Conservation (phyloP, 2,113 vertebrate genomes). For the Rhodinocichla rosea region DNA sequence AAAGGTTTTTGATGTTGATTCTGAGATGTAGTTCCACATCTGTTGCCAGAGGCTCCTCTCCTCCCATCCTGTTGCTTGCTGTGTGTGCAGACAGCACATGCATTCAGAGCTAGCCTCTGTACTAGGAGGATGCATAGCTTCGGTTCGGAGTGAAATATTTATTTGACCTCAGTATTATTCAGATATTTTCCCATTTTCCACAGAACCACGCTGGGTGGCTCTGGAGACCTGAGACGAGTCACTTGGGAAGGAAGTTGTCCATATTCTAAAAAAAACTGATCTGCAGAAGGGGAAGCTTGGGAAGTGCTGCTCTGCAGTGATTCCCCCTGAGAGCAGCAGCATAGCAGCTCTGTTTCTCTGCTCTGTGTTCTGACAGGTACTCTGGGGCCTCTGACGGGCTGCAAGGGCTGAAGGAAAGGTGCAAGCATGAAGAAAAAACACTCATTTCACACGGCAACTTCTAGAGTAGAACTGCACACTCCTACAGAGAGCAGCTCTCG, state of each 20-base stretch:
- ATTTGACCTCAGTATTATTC: background rate
- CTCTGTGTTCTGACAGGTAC: background rate
- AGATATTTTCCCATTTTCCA: background rate
- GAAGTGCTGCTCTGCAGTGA: background rate
- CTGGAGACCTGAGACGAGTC: background rate
- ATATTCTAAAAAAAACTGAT: background rate
- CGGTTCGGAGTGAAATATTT: background rate
- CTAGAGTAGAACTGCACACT: background rate
- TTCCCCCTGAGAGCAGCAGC: background rate
- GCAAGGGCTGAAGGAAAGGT: background rate
- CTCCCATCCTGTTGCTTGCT: background rate
- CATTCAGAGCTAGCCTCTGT: background rate
- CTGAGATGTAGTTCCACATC: background rate
- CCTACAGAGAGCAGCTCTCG: rapidly evolving
- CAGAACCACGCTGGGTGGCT: background rate
- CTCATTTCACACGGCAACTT: background rate
- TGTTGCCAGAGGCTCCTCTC: background rate
- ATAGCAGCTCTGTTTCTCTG: background rate
- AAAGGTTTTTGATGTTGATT: background rate
- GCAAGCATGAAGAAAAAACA: background rate
- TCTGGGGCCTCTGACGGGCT: background rate
- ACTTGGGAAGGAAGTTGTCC: background rate
- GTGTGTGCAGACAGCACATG: rapidly evolving
- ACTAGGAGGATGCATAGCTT: background rate
- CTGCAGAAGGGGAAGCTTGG: background rate